Conservation (phyloP, 2,797 vertebrate species). For the Varecia variegata region DNA sequence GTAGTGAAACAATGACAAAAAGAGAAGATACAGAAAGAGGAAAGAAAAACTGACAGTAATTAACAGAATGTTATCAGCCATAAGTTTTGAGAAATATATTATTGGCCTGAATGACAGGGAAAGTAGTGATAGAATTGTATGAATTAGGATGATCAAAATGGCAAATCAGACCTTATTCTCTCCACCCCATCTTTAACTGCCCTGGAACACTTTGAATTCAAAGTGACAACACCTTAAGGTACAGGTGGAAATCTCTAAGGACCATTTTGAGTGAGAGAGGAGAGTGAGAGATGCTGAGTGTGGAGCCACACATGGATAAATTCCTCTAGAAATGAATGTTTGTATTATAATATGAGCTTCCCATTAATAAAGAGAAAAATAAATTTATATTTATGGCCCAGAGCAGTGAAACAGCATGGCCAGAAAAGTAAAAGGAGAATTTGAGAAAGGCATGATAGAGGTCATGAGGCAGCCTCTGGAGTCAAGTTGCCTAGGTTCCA, state of each 20-base stretch:
- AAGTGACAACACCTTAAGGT: not conserved
- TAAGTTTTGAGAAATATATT: not conserved
- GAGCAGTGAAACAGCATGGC: not conserved
- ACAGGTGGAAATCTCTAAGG: not conserved
- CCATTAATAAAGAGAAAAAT: not conserved
- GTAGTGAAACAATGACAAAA: not conserved
- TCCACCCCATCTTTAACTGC: not conserved
- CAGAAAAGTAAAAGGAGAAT: not conserved
- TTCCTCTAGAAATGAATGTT: not conserved
- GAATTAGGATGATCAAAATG: not conserved
- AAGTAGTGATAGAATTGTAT: not conserved
- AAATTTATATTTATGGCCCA: not conserved
- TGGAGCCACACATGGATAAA: not conserved
- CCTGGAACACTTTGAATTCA: not conserved
- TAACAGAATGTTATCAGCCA: not conserved
- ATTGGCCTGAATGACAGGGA: not conserved
- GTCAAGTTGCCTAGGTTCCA: not conserved
- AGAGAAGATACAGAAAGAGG: not conserved
- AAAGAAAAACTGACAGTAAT: not conserved
- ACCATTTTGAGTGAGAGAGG: not conserved
- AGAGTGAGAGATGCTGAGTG: not conserved
- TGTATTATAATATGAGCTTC: not conserved
- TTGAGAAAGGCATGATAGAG: not conserved
- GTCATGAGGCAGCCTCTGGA: not conserved
- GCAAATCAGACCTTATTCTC: not conserved